Evolutionary conservation across 2,888 invertebrate genomes (phyloP).

Genomic region (Norana najaformis): DNA sequence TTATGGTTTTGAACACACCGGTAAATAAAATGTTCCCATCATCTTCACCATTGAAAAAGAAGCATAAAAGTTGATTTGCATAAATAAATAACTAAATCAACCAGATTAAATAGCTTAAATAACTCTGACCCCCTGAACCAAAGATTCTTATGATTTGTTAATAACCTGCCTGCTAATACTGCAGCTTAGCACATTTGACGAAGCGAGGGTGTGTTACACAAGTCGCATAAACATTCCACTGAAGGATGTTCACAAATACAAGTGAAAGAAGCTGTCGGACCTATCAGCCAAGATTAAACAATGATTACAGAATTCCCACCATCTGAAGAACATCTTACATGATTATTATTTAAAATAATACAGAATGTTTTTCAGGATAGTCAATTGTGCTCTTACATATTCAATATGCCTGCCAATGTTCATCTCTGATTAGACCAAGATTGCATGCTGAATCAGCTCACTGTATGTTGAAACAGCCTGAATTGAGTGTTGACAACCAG

Average conservation of each 20-base stretch:
- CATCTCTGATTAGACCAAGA: neutral
- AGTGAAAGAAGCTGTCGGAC: neutral
- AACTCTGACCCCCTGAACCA: neutral
- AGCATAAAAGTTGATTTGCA: neutral
- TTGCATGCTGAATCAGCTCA: neutral
- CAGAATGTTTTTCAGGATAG: conserved; percentile 6
- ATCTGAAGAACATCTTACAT: neutral
- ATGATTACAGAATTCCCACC: neutral
- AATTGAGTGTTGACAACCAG: neutral
- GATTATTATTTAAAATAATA: conserved; percentile 4
- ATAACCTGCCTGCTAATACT: neutral
- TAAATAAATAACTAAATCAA: neutral
- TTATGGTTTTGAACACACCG: too few relatives aligned
- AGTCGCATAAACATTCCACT: neutral
- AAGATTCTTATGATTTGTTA: neutral
- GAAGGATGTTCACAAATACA: neutral
- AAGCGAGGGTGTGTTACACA: neutral
- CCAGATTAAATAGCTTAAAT: neutral
- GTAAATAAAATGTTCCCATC: neutral
- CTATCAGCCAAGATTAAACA: neutral
- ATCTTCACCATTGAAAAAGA: neutral
- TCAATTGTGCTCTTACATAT: neutral
- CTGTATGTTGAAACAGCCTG: neutral
- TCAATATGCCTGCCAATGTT: conserved; percentile 2
- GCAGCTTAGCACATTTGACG: neutral